phyloP scores from a whole-genome alignment of 2,797 vertebrate species.

The Enteromius fasciolatus region DNA sequence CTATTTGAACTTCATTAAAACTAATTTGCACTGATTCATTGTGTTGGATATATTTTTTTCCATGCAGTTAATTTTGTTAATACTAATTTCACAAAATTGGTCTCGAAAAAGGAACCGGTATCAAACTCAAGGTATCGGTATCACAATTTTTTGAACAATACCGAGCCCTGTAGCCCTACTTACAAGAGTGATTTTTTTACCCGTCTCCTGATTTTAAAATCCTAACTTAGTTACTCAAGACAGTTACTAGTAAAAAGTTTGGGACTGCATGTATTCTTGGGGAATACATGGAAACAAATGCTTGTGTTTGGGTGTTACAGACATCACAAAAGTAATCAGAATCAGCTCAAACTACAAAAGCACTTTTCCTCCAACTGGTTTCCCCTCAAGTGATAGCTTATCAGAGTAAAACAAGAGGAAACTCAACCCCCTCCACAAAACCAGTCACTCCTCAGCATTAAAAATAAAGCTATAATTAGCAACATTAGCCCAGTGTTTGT shows the following conservation, averaged over 20 bases:
- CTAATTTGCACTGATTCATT: too few species aligned
- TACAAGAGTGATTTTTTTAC: not conserved
- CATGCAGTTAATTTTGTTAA: too few species aligned
- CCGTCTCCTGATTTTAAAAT: not conserved
- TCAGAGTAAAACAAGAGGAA: constrained; percentile 34
- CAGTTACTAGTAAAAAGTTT: not conserved
- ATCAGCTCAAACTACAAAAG: constrained; percentile 12
- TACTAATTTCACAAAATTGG: too few species aligned
- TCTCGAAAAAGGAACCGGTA: too few species aligned
- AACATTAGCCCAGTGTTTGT: constrained; percentile 6
- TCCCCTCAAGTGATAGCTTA: not conserved
- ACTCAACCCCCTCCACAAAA: constrained; percentile 33
- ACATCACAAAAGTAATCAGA: not conserved
- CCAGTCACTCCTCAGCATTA: constrained; percentile 26
- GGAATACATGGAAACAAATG: not conserved
- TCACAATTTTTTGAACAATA: too few species aligned
- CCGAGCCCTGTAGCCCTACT: too few species aligned
- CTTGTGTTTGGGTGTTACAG: not conserved
- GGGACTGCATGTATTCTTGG: not conserved
- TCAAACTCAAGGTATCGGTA: too few species aligned
- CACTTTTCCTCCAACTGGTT: not conserved
- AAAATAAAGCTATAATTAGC: constrained; percentile 32
- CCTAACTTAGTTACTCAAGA: not conserved
- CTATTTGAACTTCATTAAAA: too few species aligned
- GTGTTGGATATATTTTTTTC: too few species aligned